These are phyloP conservation scores for Betta splendens DNA, from an alignment of 2,797 vertebrate species.

Conservation along the genomic window DNA sequence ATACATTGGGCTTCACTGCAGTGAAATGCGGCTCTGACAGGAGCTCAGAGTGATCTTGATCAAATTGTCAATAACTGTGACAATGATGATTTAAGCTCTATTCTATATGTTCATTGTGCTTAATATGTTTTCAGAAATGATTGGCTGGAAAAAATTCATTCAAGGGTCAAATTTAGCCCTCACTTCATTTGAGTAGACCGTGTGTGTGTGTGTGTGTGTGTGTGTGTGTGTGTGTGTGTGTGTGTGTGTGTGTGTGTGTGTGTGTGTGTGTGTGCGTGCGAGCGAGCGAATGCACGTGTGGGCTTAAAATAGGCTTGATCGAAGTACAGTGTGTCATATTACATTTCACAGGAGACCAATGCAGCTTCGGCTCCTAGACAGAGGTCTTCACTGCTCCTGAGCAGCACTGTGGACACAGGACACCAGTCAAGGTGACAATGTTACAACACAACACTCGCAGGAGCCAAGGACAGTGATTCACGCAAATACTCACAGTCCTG, in stretches of 20 bases:
- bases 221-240: conserved; percentile 6
- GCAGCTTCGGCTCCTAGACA: conserved; percentile 48
- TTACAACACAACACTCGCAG: conserved; percentile 11
- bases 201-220: conserved; percentile 37
- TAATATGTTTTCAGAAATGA: conserved; percentile 14
- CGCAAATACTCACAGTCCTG: not conserved
- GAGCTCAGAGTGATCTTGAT: conserved; percentile 36
- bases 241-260: conserved; percentile 39
- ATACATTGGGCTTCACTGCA: conserved; percentile 48
- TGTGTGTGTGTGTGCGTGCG: too few relatives aligned
- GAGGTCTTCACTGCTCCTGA: conserved; percentile 54
- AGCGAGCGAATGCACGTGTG: too few relatives aligned
- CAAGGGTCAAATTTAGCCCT: conserved; percentile 63
- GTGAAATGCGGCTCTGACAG: conserved; percentile 50
- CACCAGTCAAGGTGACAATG: conserved; percentile 54
- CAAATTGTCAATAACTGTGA: too few relatives aligned
- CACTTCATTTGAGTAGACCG: conserved; percentile 54
- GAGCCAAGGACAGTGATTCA: conserved; percentile 2
- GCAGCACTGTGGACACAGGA: conserved; percentile 39
- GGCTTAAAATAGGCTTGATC: conserved; percentile 77
- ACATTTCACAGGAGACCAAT: conserved; percentile 71
- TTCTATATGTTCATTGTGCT: not conserved
- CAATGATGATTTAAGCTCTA: too few relatives aligned
- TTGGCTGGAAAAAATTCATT: conserved; percentile 37
- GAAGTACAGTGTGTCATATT: conserved; percentile 74